Evolutionary conservation across 2,797 vertebrate genomes (phyloP), one percentile per base, ranked within the genome.

Genomic region (Fundulus diaphanus): DNA sequence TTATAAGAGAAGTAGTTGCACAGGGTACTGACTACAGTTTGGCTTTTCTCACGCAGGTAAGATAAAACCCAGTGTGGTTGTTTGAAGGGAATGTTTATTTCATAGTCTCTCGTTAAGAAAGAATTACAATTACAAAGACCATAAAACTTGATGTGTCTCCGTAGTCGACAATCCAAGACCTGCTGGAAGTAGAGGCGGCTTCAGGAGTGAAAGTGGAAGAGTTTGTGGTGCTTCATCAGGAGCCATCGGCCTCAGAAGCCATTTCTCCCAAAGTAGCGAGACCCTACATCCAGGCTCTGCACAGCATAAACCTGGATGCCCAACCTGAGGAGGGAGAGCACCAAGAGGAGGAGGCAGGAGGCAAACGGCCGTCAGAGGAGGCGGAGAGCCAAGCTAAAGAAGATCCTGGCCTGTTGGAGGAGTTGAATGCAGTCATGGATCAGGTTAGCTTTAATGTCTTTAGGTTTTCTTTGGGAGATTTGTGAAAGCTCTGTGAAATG

Each of bases 151-250:
- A 54, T 82, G 11, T 85, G 49, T 79, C 7, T 73, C 31, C 84
- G 7, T 74, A 99, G 98, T 96, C 97, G 84, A 99, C 98, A 0
- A 99, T 99, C 91, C 98, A 98, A 91, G 98, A 99, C 90, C 95
- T 99, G 73, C 99, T 99, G 92, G 98, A 99, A 89, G 97, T 98
- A 71, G 98, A 99, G 81, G 93, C 97, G 0, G 97, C 96, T 49
- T 98, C 97, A 8, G 96, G 97, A 7, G 97, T 98, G 82, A 99
- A 98, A 90, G 97, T 99, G 8, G 98, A 99, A 90, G 98, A 99
- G 90, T 99, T 98, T 82, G 98, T 99, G 1, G 96, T 99, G 54
- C 97, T 99, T 67, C 97, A 98, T 75, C 98, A 99, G 90, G 98
- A 99, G 48, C 97, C 98, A 0, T 98, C 97, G 1, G 96, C 96